Conservation (phyloP, 2,113 vertebrate genomes). For the Leucopsar rothschildi region DNA sequence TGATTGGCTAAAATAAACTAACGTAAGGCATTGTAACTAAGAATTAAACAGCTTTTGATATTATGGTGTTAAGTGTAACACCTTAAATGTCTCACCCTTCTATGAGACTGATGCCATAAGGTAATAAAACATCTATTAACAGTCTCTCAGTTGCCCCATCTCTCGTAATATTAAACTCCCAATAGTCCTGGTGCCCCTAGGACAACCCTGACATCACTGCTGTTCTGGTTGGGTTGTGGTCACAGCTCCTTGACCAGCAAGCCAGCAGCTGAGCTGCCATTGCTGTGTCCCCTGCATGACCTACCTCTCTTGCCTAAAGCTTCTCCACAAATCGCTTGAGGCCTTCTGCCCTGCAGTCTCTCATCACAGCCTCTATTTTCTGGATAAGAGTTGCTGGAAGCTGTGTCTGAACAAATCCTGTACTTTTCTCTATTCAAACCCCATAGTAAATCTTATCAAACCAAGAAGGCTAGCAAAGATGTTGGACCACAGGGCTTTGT, state of each 20-base stretch:
- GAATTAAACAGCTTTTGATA: too few relatives aligned
- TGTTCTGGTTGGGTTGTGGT: neutral
- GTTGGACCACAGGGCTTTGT: neutral
- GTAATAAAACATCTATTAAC: too few relatives aligned
- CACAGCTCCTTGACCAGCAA: accelerated
- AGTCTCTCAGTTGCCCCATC: too few relatives aligned
- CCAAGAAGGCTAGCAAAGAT: neutral
- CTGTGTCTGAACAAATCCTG: neutral
- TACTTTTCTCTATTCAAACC: neutral
- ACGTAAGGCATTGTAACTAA: too few relatives aligned
- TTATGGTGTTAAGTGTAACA: too few relatives aligned
- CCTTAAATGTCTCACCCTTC: too few relatives aligned
- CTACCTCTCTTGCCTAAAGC: neutral
- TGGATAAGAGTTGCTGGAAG: neutral
- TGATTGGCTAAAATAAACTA: too few relatives aligned
- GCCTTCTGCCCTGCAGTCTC: neutral
- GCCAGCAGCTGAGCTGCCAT: neutral
- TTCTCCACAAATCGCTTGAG: neutral
- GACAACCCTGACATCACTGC: accelerated
- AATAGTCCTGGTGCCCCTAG: too few relatives aligned
- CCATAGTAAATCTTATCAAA: neutral
- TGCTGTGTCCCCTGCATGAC: neutral
- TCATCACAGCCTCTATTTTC: neutral
- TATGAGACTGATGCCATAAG: too few relatives aligned
- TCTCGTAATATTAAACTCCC: too few relatives aligned